Evolutionary conservation across 2,888 invertebrate species (phyloP), one percentile per base, ranked within the genome.

Genomic region (Epirrhoe alternata): DNA sequence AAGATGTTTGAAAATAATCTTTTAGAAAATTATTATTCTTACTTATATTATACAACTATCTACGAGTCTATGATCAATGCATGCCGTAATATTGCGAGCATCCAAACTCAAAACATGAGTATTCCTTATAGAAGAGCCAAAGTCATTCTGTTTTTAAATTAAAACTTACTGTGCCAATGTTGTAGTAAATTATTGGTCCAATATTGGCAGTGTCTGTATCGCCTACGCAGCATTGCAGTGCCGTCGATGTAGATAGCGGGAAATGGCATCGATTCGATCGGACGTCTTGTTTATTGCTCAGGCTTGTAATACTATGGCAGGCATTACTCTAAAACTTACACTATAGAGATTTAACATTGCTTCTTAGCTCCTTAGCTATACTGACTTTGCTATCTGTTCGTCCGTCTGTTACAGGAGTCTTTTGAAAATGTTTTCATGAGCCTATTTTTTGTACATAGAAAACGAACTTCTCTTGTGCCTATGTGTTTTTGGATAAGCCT

Each of bases 191-290:
- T 72, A 69, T 68, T 64, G 66, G 61, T 69, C 60, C 73, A 72
- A 70, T 73, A 73, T 73, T 70, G 71, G 70, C 69, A 68, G 66
- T 72, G 70, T 63, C 69, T 49, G 62, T 66, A 56, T 64, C 64
- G 70, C 68, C 72, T 67, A 73, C 70, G 69, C 68, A 69, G 59
- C 53, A 62, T 73, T 68, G 70, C 70, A 67, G 61, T 64, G 57
- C 47, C 51, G 17, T 49, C 59, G 67, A 69, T 66, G 61, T 69
- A 67, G 61, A 62, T 68, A 64, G 35, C 60, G 10, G 67, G 64
- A 73, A 69, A 64, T 50, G 70, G 52, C 64, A 61, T 35, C 45
- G 47, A 52, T 45, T 64, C 24, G 60, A 63, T 66, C 67, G 31
- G 51, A 33, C 61, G 17, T 58, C 53, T 56, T 62, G 38, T 71